Evolutionary conservation across 2,113 vertebrate genomes (phyloP).

Genomic region (Lepus timidus): DNA sequence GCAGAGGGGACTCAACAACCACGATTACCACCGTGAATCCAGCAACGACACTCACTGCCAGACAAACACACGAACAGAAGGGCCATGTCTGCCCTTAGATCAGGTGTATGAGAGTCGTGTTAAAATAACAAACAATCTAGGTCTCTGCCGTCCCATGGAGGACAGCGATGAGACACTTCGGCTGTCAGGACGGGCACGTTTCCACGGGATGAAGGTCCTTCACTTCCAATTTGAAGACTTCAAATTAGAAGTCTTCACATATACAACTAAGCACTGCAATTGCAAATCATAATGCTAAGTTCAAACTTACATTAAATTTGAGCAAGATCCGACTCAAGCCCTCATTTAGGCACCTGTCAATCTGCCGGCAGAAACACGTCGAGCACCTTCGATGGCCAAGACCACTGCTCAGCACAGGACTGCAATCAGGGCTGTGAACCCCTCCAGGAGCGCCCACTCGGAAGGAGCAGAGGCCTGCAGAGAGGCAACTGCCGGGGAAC

Average conservation of each 20-base stretch:
- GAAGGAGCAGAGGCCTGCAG: too few relatives aligned
- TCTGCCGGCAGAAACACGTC: neutral
- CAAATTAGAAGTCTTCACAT: neutral
- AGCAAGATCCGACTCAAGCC: neutral
- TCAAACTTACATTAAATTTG: neutral
- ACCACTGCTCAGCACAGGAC: neutral
- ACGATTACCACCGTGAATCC: fast-evolving
- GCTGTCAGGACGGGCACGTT: neutral
- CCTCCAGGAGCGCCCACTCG: fast-evolving
- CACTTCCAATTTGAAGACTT: neutral
- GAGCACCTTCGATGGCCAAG: neutral
- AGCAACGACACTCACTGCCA: neutral
- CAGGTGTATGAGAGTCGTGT: neutral
- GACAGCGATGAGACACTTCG: neutral
- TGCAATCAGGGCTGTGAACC: neutral
- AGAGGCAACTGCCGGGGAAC: neutral
- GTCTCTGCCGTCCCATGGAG: too few relatives aligned
- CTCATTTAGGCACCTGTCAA: neutral
- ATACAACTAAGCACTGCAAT: neutral
- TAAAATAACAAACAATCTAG: neutral
- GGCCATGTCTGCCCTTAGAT: neutral
- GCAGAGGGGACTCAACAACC: neutral
- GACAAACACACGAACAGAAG: neutral
- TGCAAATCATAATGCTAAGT: neutral
- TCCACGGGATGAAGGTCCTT: neutral